Base-by-base conservation (phyloP, 2,797 vertebrate species). In the Gastrophryne carolinensis region DNA sequence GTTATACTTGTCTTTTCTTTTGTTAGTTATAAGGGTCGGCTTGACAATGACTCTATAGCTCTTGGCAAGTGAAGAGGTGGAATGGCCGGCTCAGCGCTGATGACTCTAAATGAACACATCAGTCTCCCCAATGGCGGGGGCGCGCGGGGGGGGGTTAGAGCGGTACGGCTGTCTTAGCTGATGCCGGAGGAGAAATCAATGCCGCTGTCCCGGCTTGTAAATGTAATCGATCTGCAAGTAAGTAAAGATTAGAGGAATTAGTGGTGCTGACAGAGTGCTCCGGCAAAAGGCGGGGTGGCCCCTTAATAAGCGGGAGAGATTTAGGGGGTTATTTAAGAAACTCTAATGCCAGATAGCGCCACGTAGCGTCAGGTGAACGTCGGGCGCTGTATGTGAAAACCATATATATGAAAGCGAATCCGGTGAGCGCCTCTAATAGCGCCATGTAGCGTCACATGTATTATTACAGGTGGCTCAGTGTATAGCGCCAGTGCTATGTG, bases 231-330 rank as follows among this genome's bases (percentile, higher is more conserved):
- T 66, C 63, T 17, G 37, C 35, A 66, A 49, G 8, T 49, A 27
- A 66, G 63, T 69, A 53, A 66, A 66, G 63, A 50, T 66, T 52
- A 66, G 47, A 35, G 44, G 41, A 65, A 47, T 29, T 27, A 52
- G 26, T 7, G 11, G 8, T 24, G 21, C 7, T 52, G 29, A 65
- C 61, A n/a, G 6, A 0, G 27, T 27, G 35, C 24, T 10, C 37
- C 3, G 8, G 35, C 32, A 61, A 24, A 19, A 21, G n/a, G 35
- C 12, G 34, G 15, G 15, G 35, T 29, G 5, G 19, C 24, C 27
- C 54, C 1, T 3, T 12, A 41, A 8, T 15, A 8, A 23, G 32
- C 6, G 2, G 27, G 37, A 39, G 1, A 39, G 32, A 24, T 3
- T 1, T n/a, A n/a, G n/a, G n/a, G n/a, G n/a, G n/a, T n/a, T n/a